These are phyloP conservation scores for Schizothorax lantsangensis DNA, from an alignment of 2,797 vertebrate genomes.

Conservation along the genomic window DNA sequence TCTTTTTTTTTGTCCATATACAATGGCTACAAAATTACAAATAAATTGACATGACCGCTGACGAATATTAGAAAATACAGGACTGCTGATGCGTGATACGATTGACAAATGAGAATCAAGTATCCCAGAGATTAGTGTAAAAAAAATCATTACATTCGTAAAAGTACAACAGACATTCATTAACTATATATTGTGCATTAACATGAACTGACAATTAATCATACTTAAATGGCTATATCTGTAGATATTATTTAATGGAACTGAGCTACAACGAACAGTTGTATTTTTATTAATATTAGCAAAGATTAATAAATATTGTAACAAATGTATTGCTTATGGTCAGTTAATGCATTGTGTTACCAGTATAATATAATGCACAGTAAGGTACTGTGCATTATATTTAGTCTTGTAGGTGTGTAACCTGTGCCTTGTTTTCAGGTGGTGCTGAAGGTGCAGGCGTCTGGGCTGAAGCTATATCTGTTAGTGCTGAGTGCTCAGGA, in stretches of 20 bases:
- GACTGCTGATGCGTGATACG: neutral
- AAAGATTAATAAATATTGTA: neutral
- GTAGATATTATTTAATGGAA: neutral
- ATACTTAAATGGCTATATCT: neutral
- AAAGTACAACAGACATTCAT: neutral
- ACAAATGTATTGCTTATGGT: neutral
- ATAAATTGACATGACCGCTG: too few species aligned
- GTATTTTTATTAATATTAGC: neutral
- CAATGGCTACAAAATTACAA: neutral
- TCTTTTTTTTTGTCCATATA: neutral
- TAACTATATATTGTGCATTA: neutral
- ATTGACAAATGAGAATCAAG: neutral
- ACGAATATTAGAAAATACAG: neutral
- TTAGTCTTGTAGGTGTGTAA: conserved; percentile 1
- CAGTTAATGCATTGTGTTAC: neutral
- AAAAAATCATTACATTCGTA: neutral
- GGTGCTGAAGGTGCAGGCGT: conserved; percentile 85
- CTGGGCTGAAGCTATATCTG: conserved; percentile 83
- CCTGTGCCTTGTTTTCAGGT: conserved; percentile 75
- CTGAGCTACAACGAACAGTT: neutral
- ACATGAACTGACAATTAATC: neutral
- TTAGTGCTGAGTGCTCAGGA: conserved; percentile 76
- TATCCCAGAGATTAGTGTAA: neutral
- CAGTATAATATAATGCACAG: too few species aligned
- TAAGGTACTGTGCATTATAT: neutral